Evolutionary conservation across 2,888 invertebrate species (phyloP), one percentile per base, ranked within the genome.

Genomic region (Pachymerium ferrugineum): DNA sequence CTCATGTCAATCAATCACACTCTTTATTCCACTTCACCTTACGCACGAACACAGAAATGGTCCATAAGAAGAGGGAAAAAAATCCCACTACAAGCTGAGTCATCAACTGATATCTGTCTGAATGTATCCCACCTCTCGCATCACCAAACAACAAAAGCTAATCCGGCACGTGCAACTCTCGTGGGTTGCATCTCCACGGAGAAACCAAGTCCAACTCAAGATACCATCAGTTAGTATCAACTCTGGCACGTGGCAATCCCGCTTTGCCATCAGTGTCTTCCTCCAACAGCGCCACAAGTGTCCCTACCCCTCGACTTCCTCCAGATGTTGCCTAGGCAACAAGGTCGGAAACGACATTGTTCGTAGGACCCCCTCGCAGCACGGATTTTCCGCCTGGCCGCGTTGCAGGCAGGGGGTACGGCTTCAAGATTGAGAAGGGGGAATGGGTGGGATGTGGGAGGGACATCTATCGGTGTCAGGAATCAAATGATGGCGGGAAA

Each of bases 401-500:
- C 19, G 22, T 54, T 54, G 19, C 8, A 54, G 47, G 47, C 47
- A 22, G 47, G 47, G 47, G 47, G 19, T 54, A 22, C 19, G 16
- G 47, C 47, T 54, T 54, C 47, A 54, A 54, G 47, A 54, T 54
- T 54, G 47, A 19, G 47, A 22, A n/a, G 16, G 47, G 47, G 47
- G 47, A 16, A 54, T n/a, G 47, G 8, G 47, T n/a, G 19, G 47
- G 47, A 10, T n/a, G 14, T 12, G 47, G 47, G 47, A 19, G 22
- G 22, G 10, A 22, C 22, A 54, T 54, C 47, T 54, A 54, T 54
- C 47, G 47, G 47, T 54, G 47, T 54, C 47, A 19, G 47, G 47
- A 54, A 54, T 54, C 47, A 54, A 54, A 54, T 54, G 19, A 54
- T 54, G 47, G 47, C 47, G 47, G 47, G 47, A 54, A 54, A 54